phyloP scores from a whole-genome alignment of 2,888 invertebrate genomes.

The Amphipyra berbera region DNA sequence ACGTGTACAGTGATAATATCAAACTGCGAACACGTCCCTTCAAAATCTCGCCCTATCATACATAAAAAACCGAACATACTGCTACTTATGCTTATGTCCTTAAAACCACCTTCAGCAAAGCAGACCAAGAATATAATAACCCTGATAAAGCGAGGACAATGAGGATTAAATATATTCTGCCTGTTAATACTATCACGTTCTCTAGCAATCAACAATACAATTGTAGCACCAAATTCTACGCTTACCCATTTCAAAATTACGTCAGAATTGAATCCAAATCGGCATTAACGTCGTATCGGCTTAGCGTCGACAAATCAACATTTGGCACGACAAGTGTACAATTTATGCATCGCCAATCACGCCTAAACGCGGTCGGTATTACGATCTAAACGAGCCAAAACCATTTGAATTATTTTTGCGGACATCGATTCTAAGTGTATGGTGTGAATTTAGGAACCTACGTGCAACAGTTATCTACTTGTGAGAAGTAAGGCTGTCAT shows the following conservation, averaged over 20 bases:
- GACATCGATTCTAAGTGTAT: background rate
- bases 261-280: constrained; percentile 39
- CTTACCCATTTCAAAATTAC: constrained; percentile 43
- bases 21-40: no score
- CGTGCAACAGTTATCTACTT: no score
- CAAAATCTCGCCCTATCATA: no score
- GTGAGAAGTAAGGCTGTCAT: no score
- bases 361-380: constrained; percentile 44
- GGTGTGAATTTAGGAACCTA: background rate
- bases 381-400: constrained; percentile 41
- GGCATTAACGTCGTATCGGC: constrained; percentile 44
- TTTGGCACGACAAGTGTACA: constrained; percentile 55
- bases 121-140: no score
- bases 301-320: constrained; percentile 57
- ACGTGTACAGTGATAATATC: no score
- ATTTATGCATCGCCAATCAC: constrained; percentile 59
- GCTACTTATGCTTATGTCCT: no score
- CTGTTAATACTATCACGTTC: background rate
- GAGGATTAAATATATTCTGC: background rate
- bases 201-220: constrained; percentile 15
- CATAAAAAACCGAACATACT: no score
- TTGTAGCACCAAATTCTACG: constrained; percentile 18
- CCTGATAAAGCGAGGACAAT: background rate
- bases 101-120: no score
- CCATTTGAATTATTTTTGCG: constrained; percentile 32